Conservation (phyloP, 2,113 vertebrate species). For the Martes martes region DNA sequence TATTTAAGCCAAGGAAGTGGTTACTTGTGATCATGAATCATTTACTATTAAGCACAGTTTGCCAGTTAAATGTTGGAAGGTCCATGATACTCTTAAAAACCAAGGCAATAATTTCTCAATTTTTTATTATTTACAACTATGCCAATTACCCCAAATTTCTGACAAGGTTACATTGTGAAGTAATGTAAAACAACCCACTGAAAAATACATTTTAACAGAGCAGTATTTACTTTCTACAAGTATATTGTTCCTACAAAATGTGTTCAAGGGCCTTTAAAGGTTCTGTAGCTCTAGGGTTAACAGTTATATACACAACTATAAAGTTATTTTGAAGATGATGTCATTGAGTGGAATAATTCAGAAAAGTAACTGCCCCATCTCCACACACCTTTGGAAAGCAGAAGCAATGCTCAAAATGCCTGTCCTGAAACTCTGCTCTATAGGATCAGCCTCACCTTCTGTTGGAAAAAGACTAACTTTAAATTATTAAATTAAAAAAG, state of each 20-base stretch:
- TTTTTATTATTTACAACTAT: background rate
- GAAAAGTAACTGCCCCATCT: background rate
- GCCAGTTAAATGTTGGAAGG: background rate
- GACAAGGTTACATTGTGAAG: background rate
- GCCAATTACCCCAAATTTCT: background rate
- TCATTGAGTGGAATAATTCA: background rate
- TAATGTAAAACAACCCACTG: background rate
- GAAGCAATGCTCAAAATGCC: conserved; percentile 5
- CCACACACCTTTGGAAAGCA: background rate
- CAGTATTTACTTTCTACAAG: background rate
- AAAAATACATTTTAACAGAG: background rate
- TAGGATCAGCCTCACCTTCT: conserved; percentile 40
- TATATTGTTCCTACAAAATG: background rate
- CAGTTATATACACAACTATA: background rate
- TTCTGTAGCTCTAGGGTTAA: background rate
- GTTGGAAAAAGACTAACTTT: conserved; percentile 55
- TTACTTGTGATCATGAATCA: background rate
- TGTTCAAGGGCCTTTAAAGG: background rate
- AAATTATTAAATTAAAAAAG: conserved; percentile 63
- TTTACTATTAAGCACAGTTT: background rate
- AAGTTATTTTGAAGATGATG: background rate
- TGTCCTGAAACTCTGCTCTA: background rate
- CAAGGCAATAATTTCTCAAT: background rate
- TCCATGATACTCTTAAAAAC: background rate
- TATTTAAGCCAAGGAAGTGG: background rate